A percentile compares a stretch with the other conserved stretches of the same genome.
Evolutionary conservation across 2,797 vertebrate genomes (phyloP).

Genomic region (Cephalopachus bancanus): DNA sequence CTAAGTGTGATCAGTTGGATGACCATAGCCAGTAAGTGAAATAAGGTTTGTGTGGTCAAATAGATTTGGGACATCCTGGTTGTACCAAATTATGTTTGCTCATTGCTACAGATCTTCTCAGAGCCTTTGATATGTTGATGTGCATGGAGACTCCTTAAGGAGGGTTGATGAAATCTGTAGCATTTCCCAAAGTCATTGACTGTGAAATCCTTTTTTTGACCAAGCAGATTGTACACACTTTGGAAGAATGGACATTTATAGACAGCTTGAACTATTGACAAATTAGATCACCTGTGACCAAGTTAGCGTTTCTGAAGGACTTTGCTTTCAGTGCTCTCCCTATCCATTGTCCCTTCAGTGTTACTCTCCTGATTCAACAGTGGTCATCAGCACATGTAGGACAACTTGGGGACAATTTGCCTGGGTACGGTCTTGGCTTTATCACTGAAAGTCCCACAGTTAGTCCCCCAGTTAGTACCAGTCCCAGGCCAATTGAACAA

Average conservation of each 20-base stretch:
- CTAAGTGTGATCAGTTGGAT: neutral
- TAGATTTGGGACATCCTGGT: neutral
- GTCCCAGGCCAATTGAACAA: neutral
- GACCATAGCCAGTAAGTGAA: neutral
- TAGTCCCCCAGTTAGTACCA: neutral
- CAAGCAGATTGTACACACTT: neutral
- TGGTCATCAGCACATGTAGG: neutral
- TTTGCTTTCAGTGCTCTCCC: neutral
- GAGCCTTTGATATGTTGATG: neutral
- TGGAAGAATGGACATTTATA: neutral
- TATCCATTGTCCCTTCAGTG: neutral
- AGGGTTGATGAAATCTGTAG: neutral
- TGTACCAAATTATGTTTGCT: neutral
- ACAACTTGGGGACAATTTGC: neutral
- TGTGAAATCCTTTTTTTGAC: neutral
- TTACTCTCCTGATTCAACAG: neutral
- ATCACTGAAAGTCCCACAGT: neutral
- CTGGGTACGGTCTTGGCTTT: neutral
- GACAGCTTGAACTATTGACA: neutral
- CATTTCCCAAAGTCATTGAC: conserved; percentile 7
- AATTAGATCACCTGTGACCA: neutral
- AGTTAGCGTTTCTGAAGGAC: neutral
- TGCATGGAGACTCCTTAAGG: neutral
- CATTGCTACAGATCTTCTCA: neutral
- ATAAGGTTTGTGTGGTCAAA: neutral